Percentiles rank a stretch among this genome's conserved stretches.
phyloP scores from a whole-genome alignment of 1,140 invertebrate species.

The Pygmarrhopalites habei region DNA sequence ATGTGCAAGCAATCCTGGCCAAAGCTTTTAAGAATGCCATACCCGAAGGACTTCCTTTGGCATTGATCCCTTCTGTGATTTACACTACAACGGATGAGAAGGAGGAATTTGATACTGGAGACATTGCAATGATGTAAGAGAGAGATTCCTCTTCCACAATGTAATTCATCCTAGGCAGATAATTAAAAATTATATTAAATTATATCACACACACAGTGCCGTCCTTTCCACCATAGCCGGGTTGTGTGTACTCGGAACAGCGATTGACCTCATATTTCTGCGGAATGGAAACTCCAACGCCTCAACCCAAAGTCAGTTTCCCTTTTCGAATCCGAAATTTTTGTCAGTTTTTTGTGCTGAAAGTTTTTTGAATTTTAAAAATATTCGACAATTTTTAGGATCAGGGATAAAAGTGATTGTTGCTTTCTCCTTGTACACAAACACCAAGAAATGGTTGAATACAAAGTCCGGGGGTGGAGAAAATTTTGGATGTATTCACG shows the following conservation, averaged over 20 bases:
- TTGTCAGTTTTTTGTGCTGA: background rate
- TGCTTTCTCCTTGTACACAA: conserved; percentile 45
- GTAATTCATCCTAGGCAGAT: background rate
- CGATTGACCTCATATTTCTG: background rate
- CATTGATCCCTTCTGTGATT: background rate
- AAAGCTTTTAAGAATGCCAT: background rate
- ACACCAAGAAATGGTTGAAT: conserved; percentile 44
- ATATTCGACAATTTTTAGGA: background rate
- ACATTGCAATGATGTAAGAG: conserved; percentile 26
- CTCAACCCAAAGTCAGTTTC: background rate
- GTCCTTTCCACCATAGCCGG: background rate
- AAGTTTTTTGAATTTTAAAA: background rate
- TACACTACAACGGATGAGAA: conserved; percentile 7
- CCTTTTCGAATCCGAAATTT: background rate
- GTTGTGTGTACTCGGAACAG: conserved; percentile 5
- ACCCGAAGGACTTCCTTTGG: background rate
- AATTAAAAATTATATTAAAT: background rate
- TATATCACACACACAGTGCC: background rate
- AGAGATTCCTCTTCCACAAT: background rate
- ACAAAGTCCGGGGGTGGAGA: conserved; percentile 36
- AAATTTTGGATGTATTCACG: conserved; percentile 41
- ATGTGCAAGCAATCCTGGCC: conserved; percentile 46
- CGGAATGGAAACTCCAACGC: background rate
- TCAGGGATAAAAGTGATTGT: background rate
- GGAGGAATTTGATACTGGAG: conserved; percentile 5